Evolutionary conservation across 2,888 invertebrate species (phyloP).

Genomic region (Anodontia alba): DNA sequence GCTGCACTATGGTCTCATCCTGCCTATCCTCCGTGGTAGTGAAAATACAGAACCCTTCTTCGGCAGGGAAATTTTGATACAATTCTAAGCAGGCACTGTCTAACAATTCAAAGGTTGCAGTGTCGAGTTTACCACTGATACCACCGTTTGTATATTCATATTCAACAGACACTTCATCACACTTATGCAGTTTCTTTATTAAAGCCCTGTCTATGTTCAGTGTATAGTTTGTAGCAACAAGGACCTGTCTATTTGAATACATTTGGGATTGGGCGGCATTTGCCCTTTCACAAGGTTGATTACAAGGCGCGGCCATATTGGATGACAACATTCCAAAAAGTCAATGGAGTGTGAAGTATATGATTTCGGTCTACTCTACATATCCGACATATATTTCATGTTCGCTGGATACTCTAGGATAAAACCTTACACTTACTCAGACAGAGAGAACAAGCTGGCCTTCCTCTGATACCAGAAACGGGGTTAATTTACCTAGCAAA

Average conservation of each 20-base stretch:
- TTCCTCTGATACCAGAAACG: no score
- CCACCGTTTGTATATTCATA: background rate
- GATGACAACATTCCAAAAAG: no score
- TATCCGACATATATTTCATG: no score
- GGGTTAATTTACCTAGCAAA: no score
- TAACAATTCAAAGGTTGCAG: background rate
- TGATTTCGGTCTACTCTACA: no score
- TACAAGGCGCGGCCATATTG: background rate
- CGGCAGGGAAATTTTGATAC: background rate
- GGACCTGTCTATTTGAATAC: background rate
- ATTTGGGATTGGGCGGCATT: background rate
- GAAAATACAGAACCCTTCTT: background rate
- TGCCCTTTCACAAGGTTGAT: background rate
- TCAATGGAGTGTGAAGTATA: no score
- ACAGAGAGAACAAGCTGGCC: no score
- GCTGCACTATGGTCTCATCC: background rate
- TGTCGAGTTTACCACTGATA: background rate
- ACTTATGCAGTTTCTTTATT: background rate
- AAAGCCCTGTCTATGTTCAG: background rate
- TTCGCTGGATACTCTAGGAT: no score
- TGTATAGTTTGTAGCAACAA: background rate
- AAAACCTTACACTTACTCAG: no score
- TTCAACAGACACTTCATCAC: background rate
- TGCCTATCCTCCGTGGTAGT: background rate
- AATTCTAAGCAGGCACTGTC: background rate